Evolutionary conservation across 2,113 vertebrate species (phyloP).

Genomic region (Desmodus rotundus): DNA sequence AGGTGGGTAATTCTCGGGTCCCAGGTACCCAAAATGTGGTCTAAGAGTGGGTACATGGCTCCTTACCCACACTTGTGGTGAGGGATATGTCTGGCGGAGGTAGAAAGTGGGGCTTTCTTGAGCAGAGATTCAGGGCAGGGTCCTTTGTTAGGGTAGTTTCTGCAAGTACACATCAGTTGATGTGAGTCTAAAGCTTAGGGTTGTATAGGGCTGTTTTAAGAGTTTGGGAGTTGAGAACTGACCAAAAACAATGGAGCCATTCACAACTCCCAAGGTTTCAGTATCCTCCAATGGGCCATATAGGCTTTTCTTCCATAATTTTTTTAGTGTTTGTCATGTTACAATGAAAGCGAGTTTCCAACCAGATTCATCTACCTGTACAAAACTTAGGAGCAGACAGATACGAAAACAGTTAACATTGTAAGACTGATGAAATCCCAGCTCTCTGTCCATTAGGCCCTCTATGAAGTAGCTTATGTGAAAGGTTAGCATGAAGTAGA

Average conservation of each 20-base stretch:
- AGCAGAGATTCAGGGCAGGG: not conserved
- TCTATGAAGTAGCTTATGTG: not conserved
- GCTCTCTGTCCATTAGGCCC: not conserved
- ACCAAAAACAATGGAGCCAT: not conserved
- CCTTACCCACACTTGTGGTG: not conserved
- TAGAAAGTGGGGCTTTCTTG: not conserved
- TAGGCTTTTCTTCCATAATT: not conserved
- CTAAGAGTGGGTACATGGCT: not conserved
- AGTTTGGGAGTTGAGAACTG: not conserved
- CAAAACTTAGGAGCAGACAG: not conserved
- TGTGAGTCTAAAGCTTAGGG: not conserved
- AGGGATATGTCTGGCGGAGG: not conserved
- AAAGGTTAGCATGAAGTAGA: not conserved
- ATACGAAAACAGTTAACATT: not conserved
- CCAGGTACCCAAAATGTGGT: not conserved
- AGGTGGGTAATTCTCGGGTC: not conserved
- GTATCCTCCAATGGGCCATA: not conserved
- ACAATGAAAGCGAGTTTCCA: not conserved
- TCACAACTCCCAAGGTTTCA: not conserved
- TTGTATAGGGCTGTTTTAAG: not conserved
- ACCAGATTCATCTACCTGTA: not conserved
- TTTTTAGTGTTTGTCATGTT: not conserved
- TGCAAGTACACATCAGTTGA: rapidly evolving
- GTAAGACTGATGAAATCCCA: not conserved
- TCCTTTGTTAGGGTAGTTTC: not conserved